A percentile compares a stretch with the other conserved stretches of the same genome.
Evolutionary conservation across 2,888 invertebrate species (phyloP).

Genomic region (Mylabris sibirica): DNA sequence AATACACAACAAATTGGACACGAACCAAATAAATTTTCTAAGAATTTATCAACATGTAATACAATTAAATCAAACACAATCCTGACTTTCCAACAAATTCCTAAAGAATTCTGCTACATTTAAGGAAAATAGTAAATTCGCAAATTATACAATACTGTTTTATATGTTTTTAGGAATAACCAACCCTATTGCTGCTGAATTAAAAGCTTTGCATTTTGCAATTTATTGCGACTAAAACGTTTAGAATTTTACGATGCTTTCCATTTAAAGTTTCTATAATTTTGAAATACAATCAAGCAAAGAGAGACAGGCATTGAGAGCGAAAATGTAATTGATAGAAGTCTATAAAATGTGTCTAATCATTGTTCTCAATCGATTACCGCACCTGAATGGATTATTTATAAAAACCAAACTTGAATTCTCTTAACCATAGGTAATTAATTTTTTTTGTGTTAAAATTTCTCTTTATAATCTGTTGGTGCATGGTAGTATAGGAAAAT

Average conservation of each 20-base stretch:
- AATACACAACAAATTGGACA: not conserved
- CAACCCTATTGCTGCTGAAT: too few relatives aligned
- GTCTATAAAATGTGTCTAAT: conserved; percentile 1
- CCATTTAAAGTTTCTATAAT: not conserved
- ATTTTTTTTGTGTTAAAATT: not conserved
- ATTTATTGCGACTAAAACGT: not conserved
- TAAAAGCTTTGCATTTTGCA: too few relatives aligned
- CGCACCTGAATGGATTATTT: not conserved
- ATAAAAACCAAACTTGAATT: not conserved
- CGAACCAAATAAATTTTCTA: not conserved
- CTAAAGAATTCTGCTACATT: too few relatives aligned
- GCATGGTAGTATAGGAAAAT: too few relatives aligned
- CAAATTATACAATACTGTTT: too few relatives aligned
- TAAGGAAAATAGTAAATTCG: too few relatives aligned
- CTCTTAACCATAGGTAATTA: not conserved
- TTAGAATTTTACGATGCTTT: not conserved
- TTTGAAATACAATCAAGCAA: not conserved
- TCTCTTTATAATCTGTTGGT: too few relatives aligned
- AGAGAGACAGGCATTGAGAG: not conserved
- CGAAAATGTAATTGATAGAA: not conserved
- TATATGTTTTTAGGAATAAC: too few relatives aligned
- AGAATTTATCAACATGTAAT: too few relatives aligned
- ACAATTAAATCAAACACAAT: too few relatives aligned
- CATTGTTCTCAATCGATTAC: conserved; percentile 4
- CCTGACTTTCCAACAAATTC: too few relatives aligned